Evolutionary conservation across 23 tunicate species (phyloP), one percentile per base, ranked within the genome.

Genomic region (Oikopleura vanhoeffeni): DNA sequence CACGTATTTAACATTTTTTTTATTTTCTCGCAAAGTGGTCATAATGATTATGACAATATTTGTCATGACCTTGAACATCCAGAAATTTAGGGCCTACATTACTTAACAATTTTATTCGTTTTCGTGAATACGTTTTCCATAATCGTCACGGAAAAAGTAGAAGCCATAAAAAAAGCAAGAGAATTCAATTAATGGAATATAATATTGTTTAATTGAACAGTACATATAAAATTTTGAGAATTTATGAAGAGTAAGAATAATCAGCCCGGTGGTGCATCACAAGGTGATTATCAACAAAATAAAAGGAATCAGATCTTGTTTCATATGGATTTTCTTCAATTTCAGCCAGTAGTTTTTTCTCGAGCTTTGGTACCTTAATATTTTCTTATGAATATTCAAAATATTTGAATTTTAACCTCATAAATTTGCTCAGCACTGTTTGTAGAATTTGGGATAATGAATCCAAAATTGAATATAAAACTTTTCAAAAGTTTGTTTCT

Each of bases 221-320:
- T n/a, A n/a, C n/a, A n/a, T n/a, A n/a, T n/a, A n/a, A n/a, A n/a
- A n/a, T n/a, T n/a, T n/a, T n/a, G n/a, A n/a, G n/a, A n/a, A n/a
- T n/a, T n/a, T 49, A 49, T 18, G 8, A 49, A 49, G 8, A 49
- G 86, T 90, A 93, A 3, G 98, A 86, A 84, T 93, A 93, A 76
- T 93, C 98, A 0, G 98, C 98, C 60, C 90, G 90, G 83, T 93
- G 90, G 40, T 93, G 98, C 98, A 93, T 93, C 27, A 93, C 83
- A 1, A 93, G 87, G 76, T 90, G 86, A 84, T 84, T 87, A 41
- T 93, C 88, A 40, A 90, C 94, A 49, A 93, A 93, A 84, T 93
- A 93, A 87, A 93, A 93, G 60, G 94, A 89, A 87, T 93, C 98
- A 38, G 98, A 93, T 57, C 90, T 93, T 41, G 98, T 93, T 33